phyloP scores from a whole-genome alignment of 2,797 vertebrate species.

The Hypotaenidia philippensis region DNA sequence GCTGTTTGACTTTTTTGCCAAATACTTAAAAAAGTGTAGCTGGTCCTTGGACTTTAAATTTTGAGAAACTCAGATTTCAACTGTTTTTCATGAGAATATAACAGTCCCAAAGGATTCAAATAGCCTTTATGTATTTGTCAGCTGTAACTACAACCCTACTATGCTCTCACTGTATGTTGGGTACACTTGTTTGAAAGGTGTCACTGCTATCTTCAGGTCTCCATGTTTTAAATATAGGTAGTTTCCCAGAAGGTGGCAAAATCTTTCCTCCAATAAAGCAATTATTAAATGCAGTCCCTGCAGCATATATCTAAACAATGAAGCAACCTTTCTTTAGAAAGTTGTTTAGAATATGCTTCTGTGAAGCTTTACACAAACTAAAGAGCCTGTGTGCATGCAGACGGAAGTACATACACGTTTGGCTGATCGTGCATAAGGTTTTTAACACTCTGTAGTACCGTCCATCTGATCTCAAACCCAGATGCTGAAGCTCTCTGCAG shows the following conservation, averaged over 20 bases:
- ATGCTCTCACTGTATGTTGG: neutral
- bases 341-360: neutral
- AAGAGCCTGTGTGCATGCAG: neutral
- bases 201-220: neutral
- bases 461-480: neutral
- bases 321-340: neutral
- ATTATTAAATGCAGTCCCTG: neutral
- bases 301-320: neutral
- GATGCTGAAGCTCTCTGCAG: neutral
- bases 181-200: neutral
- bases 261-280: neutral
- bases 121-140: neutral
- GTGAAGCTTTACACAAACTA: neutral
- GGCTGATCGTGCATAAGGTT: rapidly evolving
- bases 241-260: neutral
- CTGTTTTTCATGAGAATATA: neutral
- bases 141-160: neutral
- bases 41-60: neutral
- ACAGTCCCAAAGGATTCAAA: neutral
- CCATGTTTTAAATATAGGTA: neutral
- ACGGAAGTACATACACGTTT: neutral
- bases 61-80: neutral
- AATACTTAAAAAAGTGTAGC: neutral
- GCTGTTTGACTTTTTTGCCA: neutral
- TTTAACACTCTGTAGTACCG: neutral